A percentile compares a stretch with the other conserved stretches of the same genome.
phyloP scores from a whole-genome alignment of 2,888 invertebrate genomes.

The Dysmachus trigonus region DNA sequence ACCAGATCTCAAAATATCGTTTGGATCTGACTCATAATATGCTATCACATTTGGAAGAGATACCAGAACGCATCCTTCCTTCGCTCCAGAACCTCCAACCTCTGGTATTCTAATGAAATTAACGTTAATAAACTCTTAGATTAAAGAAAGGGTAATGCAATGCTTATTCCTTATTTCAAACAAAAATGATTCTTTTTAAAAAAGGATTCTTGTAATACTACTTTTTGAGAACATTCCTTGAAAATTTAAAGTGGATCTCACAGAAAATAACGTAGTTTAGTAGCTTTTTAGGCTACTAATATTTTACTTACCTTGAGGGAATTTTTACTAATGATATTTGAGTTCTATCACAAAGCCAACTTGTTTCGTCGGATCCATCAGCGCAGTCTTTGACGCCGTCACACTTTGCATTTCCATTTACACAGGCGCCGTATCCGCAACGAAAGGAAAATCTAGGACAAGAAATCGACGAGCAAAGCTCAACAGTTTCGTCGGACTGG shows the following conservation, averaged over 20 bases:
- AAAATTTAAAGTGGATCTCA: too few relatives aligned
- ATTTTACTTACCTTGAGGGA: not conserved
- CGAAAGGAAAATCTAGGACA: slow-evolving; percentile 55
- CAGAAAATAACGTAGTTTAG: too few relatives aligned
- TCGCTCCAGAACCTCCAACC: not conserved
- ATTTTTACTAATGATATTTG: not conserved
- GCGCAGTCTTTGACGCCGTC: slow-evolving; percentile 53
- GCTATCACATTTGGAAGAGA: not conserved
- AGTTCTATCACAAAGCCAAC: slow-evolving; percentile 49
- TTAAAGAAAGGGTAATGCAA: not conserved
- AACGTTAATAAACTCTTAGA: not conserved
- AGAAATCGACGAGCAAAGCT: slow-evolving; percentile 47
- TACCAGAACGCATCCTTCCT: not conserved
- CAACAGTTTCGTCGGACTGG: slow-evolving; percentile 54
- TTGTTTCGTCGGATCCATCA: slow-evolving; percentile 56
- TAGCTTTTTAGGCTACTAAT: too few relatives aligned
- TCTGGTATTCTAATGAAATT: not conserved
- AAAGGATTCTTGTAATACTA: too few relatives aligned
- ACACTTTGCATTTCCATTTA: slow-evolving; percentile 51
- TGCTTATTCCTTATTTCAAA: too few relatives aligned
- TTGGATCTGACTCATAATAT: slow-evolving; percentile 1
- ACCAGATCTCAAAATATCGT: not conserved
- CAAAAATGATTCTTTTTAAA: too few relatives aligned
- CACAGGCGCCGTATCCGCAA: slow-evolving; percentile 57
- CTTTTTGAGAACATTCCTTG: too few relatives aligned